Percentiles rank a stretch among this genome's conserved stretches.
These are phyloP conservation scores for Prosapia bicincta DNA, from an alignment of 2,888 invertebrate genomes.

Conservation along the genomic window DNA sequence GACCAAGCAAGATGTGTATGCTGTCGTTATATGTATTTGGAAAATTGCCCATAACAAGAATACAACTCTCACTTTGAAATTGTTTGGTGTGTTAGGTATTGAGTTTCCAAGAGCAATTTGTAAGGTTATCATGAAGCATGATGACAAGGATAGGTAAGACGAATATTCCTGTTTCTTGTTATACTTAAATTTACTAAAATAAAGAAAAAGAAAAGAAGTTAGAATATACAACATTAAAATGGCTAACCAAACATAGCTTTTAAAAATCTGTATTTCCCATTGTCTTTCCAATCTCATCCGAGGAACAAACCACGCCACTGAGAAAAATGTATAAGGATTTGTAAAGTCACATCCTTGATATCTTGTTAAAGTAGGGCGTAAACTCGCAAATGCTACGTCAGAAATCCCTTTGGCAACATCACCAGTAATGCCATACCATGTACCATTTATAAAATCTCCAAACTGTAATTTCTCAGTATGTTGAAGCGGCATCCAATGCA, in stretches of 20 bases:
- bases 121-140: neutral
- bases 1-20: neutral
- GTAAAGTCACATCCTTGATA: neutral
- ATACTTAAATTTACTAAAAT: neutral
- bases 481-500: neutral
- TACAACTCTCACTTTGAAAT: neutral
- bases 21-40: neutral
- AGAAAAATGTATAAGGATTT: neutral
- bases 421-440: neutral
- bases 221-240: neutral
- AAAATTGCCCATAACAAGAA: neutral
- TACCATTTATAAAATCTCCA: neutral
- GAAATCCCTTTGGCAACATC: neutral
- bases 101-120: neutral
- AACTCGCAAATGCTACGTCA: neutral
- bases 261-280: neutral
- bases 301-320: neutral
- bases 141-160: neutral
- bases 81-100: neutral
- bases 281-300: neutral
- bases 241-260: neutral
- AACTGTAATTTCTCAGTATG: neutral
- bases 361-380: neutral
- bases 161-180: neutral
- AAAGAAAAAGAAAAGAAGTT: neutral